Base-by-base conservation (phyloP, 2,113 vertebrate genomes). In the Rhinoderma darwinii region DNA sequence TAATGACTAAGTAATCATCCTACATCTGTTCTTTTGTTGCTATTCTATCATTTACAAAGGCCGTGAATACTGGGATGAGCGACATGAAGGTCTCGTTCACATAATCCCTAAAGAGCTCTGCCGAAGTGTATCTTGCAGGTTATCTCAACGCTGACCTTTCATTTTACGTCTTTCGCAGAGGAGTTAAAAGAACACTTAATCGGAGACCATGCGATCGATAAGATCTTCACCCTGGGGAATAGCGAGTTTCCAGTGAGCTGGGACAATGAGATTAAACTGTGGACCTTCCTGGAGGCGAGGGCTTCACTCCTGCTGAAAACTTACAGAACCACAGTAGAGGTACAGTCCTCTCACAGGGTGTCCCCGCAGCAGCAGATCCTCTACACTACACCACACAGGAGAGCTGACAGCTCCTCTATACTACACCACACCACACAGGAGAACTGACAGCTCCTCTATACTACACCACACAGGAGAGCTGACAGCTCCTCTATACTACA, bases 181-280 rank as follows among this genome's bases (percentile, higher is more conserved):
- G 98, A 99, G 73, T 90, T 99, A 86, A 97, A 96, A 89, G 97
- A 97, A 66, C 98, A 96, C 85, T 93, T 99, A 84, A 93, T 99
- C 1, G 97, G 97, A 22, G 97, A 98, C 4, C 94, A 90, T 2
- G 96, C 96, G 5, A 96, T 98, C 88, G 97, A 98, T 84, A 97
- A 97, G 94, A 96, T 99, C 93, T 97, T 99, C 93, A 98, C 97
- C 15, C 90, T 99, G 91, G 97, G 97, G 0, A 99, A 98, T 92
- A 95, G 95, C 0, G 97, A 99, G 79, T 98, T 98, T 88, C 98
- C 98, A 0, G 95, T 99, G 80, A 99, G 97, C 93, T 99, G 98
- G 98, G 97, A 97, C 79, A 99, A 99, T 20, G 98, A 99, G 93
- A 96, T 98, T 90, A 98, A 97, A 90, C 91, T 99, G 87, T 99